Evolutionary conservation across 2,888 invertebrate species (phyloP), one percentile per base, ranked within the genome.

Genomic region (Lycophotia porphyrea): DNA sequence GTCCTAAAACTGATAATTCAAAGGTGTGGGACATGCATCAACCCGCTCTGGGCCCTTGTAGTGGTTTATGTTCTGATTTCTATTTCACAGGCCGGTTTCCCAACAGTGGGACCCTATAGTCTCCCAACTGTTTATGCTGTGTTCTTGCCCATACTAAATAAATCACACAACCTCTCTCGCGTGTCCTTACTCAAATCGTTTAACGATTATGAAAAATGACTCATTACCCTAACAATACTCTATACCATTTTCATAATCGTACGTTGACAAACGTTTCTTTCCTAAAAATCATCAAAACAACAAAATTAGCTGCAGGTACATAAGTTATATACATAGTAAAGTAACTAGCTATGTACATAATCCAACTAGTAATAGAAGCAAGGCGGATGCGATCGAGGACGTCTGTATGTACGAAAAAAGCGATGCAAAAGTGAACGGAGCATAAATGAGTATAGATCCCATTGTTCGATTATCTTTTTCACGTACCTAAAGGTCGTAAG

Each of bases 381-480:
- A 90, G 81, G 88, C 92, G 92, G 92, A 92, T 92, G 91, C 90
- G 81, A 82, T 84, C 92, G 92, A 92, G 92, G 92, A 92, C 92
- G 89, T 84, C 71, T 78, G 87, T 80, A 84, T 82, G 86, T 60
- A 81, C 88, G 87, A 91, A 91, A 91, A 91, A 91, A 90, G 88
- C 88, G 87, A 87, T 88, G 90, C 91, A 92, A 90, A 92, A 92
- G 91, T 92, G 92, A 92, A 90, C 85, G 92, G 89, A 87, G 84
- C 87, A 85, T 69, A 88, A 87, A 89, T 88, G 86, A 87, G 87
- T 86, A 82, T 87, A 87, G 84, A 87, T 88, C 85, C 91, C 89
- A 91, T 92, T 91, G 92, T 91, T 89, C 84, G 86, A 86, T 88
- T 88, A 89, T 89, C 85, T 87, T 82, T 86, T 85, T 84, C 87